These are phyloP conservation scores for Euzetes globulus DNA, from an alignment of 2,888 invertebrate genomes.

Conservation along the genomic window DNA sequence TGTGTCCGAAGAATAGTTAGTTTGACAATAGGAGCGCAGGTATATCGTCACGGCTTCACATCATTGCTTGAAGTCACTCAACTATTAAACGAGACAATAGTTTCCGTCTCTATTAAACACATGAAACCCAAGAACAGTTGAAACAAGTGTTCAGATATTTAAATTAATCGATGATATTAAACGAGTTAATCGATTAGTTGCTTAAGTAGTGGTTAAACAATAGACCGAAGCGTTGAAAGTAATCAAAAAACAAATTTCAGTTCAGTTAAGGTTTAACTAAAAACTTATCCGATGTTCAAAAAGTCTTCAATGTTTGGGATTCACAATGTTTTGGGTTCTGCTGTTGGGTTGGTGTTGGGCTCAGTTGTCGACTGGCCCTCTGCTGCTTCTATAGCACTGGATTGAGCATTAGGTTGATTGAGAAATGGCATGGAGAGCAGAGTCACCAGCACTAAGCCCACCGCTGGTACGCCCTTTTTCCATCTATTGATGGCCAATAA, in stretches of 20 bases:
- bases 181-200: neutral
- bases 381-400: neutral
- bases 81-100: slow-evolving; percentile 3
- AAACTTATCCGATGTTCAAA: neutral
- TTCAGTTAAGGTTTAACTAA: neutral
- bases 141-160: neutral
- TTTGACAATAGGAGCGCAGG: neutral
- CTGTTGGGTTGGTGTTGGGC: no score
- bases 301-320: no score
- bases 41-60: slow-evolving; percentile 5
- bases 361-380: neutral
- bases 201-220: neutral
- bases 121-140: neutral
- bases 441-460: neutral
- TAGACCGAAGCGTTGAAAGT: no score
- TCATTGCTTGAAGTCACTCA: neutral
- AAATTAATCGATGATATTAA: neutral
- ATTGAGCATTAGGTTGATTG: slow-evolving; percentile 2
- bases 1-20: neutral
- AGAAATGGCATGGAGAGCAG: neutral
- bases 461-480: slow-evolving; percentile 15
- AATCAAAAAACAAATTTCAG: neutral
- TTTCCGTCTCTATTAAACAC: slow-evolving; percentile 7
- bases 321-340: no score
- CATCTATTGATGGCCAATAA: slow-evolving; percentile 29